Evolutionary conservation across 2,888 invertebrate genomes (phyloP).

Genomic region (Ophraella communa): DNA sequence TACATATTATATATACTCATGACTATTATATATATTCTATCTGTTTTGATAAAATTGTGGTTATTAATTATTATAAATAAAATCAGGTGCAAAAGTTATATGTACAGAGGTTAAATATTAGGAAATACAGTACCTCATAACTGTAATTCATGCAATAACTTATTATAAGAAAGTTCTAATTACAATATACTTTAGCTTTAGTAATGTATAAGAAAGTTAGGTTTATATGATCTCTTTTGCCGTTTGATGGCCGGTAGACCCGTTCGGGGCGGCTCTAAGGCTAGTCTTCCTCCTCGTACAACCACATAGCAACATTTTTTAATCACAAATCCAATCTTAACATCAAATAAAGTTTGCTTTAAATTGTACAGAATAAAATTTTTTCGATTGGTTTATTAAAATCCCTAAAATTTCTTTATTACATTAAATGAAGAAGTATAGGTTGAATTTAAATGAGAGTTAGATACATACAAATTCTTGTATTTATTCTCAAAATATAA

Average conservation of each 20-base stretch:
- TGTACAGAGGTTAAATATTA: slow-evolving; percentile 63
- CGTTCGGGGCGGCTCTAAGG: slow-evolving; percentile 45
- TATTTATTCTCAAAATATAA: too few relatives aligned
- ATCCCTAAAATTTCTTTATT: too few relatives aligned
- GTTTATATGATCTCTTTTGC: slow-evolving; percentile 57
- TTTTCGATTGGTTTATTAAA: too few relatives aligned
- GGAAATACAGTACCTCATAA: slow-evolving; percentile 63
- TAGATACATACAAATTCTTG: too few relatives aligned
- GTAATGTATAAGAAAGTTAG: slow-evolving; percentile 58
- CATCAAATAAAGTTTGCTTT: not conserved
- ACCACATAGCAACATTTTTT: slow-evolving; percentile 16
- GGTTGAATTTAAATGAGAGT: too few relatives aligned
- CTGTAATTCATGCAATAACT: slow-evolving; percentile 65
- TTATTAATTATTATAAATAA: slow-evolving; percentile 58
- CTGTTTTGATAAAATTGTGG: slow-evolving; percentile 58
- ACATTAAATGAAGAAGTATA: too few relatives aligned
- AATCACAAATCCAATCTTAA: slow-evolving; percentile 29
- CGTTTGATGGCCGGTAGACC: slow-evolving; percentile 47
- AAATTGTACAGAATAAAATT: not conserved
- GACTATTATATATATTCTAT: slow-evolving; percentile 58
- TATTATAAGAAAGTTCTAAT: slow-evolving; percentile 62
- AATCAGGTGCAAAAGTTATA: slow-evolving; percentile 61
- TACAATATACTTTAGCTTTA: slow-evolving; percentile 62
- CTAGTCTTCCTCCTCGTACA: slow-evolving; percentile 49
- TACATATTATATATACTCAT: slow-evolving; percentile 58